Evolutionary conservation across 1,140 invertebrate species (phyloP).

Genomic region (Platyura marginata): DNA sequence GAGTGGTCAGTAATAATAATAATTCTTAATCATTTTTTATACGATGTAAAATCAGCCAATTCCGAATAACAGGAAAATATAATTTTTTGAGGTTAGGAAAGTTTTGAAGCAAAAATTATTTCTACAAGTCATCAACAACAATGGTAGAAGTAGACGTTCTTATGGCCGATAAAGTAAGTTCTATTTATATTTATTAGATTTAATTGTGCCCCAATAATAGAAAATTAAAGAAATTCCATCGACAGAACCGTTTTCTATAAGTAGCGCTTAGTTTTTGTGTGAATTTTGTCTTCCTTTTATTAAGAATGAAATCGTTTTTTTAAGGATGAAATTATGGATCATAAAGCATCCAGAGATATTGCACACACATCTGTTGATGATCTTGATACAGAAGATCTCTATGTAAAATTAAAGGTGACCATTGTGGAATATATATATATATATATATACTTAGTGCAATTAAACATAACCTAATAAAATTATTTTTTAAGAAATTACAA

Average conservation of each 20-base stretch:
- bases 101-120: too few species aligned
- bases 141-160: conserved; percentile 55
- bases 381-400: conserved; percentile 75
- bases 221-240: conserved; percentile 1
- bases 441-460: too few species aligned
- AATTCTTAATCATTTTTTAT: too few species aligned
- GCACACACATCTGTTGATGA: conserved; percentile 42
- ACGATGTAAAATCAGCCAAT: too few species aligned
- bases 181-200: conserved; percentile 1
- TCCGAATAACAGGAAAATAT: too few species aligned
- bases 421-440: neutral
- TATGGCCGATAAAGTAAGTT: conserved; percentile 45
- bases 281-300: conserved; percentile 6
- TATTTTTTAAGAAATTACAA: conserved; percentile 91
- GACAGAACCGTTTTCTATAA: conserved; percentile 2
- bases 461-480: too few species aligned
- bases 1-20: too few species aligned
- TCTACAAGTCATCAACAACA: conserved; percentile 4
- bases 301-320: too few species aligned
- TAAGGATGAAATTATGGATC: conserved; percentile 39
- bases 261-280: conserved; percentile 1
- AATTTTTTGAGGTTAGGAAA: too few species aligned
- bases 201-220: conserved; percentile 3
- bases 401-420: conserved; percentile 80
- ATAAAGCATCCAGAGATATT: conserved; percentile 32